Evolutionary conservation across 2,888 invertebrate genomes (phyloP), one percentile per base, ranked within the genome.

Genomic region (Punctoribates punctum): DNA sequence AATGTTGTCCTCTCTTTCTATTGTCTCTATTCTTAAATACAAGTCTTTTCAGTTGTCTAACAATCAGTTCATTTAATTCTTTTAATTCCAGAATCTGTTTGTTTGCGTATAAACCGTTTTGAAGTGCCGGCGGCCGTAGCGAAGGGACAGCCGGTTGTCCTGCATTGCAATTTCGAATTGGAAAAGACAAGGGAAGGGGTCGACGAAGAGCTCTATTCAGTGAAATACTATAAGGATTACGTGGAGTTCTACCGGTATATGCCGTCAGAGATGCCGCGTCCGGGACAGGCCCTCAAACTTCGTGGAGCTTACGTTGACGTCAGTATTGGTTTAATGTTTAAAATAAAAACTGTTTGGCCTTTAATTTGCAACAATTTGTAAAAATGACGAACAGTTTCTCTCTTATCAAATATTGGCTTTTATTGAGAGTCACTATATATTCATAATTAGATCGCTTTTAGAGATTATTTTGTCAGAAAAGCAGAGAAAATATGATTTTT

Each of bases 181-280:
- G 75, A 78, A 70, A n/a, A n/a, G n/a, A n/a, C n/a, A n/a, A n/a
- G n/a, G n/a, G n/a, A n/a, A n/a, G n/a, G n/a, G n/a, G n/a, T n/a
- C n/a, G 75, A 65, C 17, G 75, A 77, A n/a, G 75, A 65, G 15
- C 73, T 78, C 15, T 77, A 77, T 67, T 75, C 78, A 11, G 78
- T 78, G 11, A 78, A 78, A 62, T 76, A 75, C 67, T 78, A 78
- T 46, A 77, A 75, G 46, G 67, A 78, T 65, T 74, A 78, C 38
- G 75, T 78, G 23, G 78, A 78, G 72, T 78, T 78, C 42, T 78
- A 62, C 46, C 48, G 77, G 23, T 77, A 29, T 60, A 34, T 76
- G 42, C 76, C 76, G 3, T 46, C 29, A 8, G 75, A 73, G 15
- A 15, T 27, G n/a, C 75, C 73, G 5, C 62, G 60, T 25, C 57